Percentiles rank a stretch among this genome's conserved stretches.
These are phyloP conservation scores for Cuniculus paca DNA, from an alignment of 2,797 vertebrate species.

Conservation along the genomic window DNA sequence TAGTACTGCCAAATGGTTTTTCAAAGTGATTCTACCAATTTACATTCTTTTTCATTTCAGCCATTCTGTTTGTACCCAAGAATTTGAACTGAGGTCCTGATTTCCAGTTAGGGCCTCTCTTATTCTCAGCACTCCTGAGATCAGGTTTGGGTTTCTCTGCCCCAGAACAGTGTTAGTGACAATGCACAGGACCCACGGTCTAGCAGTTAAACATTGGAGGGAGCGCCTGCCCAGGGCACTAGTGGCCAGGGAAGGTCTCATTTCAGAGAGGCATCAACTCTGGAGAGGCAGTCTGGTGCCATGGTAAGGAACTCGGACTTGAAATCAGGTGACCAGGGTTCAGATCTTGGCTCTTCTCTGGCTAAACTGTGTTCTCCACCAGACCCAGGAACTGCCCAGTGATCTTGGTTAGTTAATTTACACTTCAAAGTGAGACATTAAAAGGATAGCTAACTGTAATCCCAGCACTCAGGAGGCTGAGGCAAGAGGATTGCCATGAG, in stretches of 20 bases:
- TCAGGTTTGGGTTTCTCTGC: not conserved
- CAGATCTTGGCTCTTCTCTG: not conserved
- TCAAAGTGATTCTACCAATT: not conserved
- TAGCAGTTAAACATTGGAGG: not conserved
- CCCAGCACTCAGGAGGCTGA: not conserved
- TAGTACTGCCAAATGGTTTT: not conserved
- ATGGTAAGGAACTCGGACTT: not conserved
- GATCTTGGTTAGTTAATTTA: not conserved
- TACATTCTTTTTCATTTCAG: constrained; percentile 2
- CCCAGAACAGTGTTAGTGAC: not conserved
- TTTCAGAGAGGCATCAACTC: not conserved
- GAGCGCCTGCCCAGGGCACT: not conserved
- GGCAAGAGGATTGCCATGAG: not conserved
- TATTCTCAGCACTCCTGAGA: not conserved
- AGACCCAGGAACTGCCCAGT: not conserved
- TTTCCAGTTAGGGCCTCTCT: not conserved
- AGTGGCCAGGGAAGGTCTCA: not conserved
- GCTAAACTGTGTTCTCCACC: not conserved
- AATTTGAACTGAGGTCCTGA: not conserved
- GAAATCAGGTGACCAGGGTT: not conserved
- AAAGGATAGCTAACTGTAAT: not conserved
- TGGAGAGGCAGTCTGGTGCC: not conserved
- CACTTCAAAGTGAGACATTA: not conserved
- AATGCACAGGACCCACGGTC: not conserved
- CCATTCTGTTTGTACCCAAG: not conserved